Evolutionary conservation across 2,888 invertebrate species (phyloP).

Genomic region (Ectemnius cavifrons): DNA sequence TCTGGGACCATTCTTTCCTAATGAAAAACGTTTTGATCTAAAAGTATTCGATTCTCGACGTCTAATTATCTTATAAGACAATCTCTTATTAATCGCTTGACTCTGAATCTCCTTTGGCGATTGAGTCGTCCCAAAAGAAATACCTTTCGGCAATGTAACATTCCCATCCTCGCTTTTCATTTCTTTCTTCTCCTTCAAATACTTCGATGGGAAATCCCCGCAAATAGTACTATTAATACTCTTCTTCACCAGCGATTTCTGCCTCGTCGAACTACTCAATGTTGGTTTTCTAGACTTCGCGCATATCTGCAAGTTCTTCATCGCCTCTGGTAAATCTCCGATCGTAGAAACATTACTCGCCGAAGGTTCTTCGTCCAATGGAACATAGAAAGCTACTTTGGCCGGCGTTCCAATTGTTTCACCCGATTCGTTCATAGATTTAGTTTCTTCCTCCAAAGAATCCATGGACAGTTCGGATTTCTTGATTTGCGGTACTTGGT

Average conservation of each 20-base stretch:
- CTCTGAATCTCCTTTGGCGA: background rate
- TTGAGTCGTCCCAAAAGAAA: background rate
- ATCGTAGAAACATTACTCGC: background rate
- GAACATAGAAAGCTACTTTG: background rate
- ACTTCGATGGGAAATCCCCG: background rate
- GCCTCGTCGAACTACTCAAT: background rate
- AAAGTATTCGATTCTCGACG: background rate
- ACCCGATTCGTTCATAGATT: background rate
- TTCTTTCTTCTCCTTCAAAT: background rate
- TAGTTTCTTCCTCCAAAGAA: background rate
- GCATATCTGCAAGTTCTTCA: background rate
- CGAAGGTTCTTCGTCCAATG: background rate
- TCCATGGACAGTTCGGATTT: background rate
- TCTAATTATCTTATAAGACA: slow-evolving; percentile 7
- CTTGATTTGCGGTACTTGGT: background rate
- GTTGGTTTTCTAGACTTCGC: background rate
- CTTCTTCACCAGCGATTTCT: background rate
- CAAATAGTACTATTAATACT: background rate
- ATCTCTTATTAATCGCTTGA: background rate
- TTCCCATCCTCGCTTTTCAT: background rate
- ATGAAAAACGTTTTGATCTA: background rate
- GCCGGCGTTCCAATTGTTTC: background rate
- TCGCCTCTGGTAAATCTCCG: background rate
- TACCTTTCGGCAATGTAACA: background rate
- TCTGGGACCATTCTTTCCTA: slow-evolving; percentile 16